Conservation (phyloP, 2,113 vertebrate genomes). For the Pitta sordida region DNA sequence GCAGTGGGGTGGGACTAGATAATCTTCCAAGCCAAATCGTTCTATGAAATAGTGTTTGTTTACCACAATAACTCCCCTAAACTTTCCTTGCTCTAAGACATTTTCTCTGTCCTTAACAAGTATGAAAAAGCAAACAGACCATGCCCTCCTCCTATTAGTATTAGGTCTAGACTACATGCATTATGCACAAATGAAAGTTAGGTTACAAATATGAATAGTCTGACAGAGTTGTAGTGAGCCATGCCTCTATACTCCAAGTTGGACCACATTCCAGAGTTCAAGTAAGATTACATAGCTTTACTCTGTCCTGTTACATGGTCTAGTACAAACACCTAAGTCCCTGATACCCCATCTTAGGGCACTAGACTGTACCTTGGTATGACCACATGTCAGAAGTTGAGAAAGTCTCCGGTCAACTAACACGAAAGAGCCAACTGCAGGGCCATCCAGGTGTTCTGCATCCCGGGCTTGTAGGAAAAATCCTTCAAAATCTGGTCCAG, state of each 20-base stretch:
- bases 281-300: background rate
- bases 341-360: background rate
- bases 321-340: background rate
- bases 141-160: background rate
- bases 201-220: background rate
- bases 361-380: slow-evolving; percentile 66
- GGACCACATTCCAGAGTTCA: background rate
- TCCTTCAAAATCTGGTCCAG: slow-evolving; percentile 76
- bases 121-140: background rate
- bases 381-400: slow-evolving; percentile 79
- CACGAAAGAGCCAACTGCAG: slow-evolving; percentile 76
- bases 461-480: slow-evolving; percentile 84
- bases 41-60: background rate
- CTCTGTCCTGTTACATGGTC: background rate
- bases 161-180: background rate
- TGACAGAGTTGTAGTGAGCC: background rate
- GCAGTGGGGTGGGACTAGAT: background rate
- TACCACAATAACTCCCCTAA: background rate
- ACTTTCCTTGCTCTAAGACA: background rate
- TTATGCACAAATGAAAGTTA: background rate
- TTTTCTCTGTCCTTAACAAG: background rate
- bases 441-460: slow-evolving; percentile 40
- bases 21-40: background rate
- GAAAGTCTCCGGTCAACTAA: slow-evolving; percentile 64
- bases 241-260: background rate